Evolutionary conservation across 2,888 invertebrate genomes (phyloP), one percentile per base, ranked within the genome.

Genomic region (Catocala fraxini): DNA sequence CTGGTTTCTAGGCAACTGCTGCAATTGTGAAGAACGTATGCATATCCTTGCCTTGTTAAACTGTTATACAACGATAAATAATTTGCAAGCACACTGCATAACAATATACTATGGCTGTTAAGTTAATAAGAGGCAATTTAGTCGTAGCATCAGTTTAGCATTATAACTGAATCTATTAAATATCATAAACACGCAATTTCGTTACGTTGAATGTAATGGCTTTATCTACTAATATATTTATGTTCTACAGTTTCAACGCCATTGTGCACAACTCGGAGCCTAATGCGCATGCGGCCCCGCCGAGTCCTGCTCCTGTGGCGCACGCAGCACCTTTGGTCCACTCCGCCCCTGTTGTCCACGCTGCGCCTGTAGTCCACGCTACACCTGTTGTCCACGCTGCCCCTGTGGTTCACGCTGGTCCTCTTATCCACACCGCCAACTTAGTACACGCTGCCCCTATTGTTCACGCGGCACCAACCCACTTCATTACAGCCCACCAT

Each of bases 211-310:
- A 6, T 7, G 49, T 12, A 56, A 57, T 52, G 47, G 43, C 4
- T 1, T 43, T 51, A 45, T 53, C 68, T 13, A 53, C 12, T 35
- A 10, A 71, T 59, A 45, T 57, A 7, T 58, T 64, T 66, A 57
- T 52, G n/a, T 64, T 63, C 78, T 83, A 4, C 82, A 94, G 94
- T 33, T 94, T 94, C 83, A 92, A 93, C 83, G 93, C 93, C 33
- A 74, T 93, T 48, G 93, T 94, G 39, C 90, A 91, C 81, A 91
- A 91, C 82, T 92, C 93, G 0, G 89, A 87, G 63, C 89, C 92
- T 5, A 81, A 87, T 43, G 81, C 83, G 6, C 88, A 89, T 42
- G 84, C 87, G 12, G 87, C 86, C 3, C 85, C 84, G 68, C 85
- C 56, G 65, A 83, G 57, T 80, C 80, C 79, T 4, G 67, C 70